A percentile compares a stretch with the other conserved stretches of the same genome.
Conservation (phyloP, 2,888 invertebrate genomes). For the Ichneumoninae sp. region DNA sequence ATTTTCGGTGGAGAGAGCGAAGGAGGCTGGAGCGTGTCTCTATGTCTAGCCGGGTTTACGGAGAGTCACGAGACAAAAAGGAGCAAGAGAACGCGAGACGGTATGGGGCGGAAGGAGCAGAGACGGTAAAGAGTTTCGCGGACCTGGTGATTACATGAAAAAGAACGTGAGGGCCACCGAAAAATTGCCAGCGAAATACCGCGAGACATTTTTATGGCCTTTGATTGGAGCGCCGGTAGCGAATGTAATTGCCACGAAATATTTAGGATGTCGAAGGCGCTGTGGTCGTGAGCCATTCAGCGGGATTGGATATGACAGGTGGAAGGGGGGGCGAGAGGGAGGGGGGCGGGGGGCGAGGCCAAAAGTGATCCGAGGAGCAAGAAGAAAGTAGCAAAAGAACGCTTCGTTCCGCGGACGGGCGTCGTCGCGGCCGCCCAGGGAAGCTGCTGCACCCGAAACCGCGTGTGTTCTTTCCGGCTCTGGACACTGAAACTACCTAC, state of each 20-base stretch:
- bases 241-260: slow-evolving; percentile 78
- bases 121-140: slow-evolving; percentile 34
- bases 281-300: slow-evolving; percentile 38
- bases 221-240: slow-evolving; percentile 74
- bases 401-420: slow-evolving; percentile 60
- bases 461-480: slow-evolving; percentile 56
- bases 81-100: neutral
- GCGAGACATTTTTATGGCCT: slow-evolving; percentile 75
- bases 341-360: slow-evolving; percentile 16
- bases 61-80: slow-evolving; percentile 19
- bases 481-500: slow-evolving; percentile 60
- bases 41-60: slow-evolving; percentile 6
- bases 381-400: slow-evolving; percentile 57
- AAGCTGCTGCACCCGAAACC: slow-evolving; percentile 49
- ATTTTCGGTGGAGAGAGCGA: slow-evolving; percentile 33
- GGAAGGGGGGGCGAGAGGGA: neutral
- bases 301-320: slow-evolving; percentile 31
- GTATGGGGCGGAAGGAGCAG: slow-evolving; percentile 10
- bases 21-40: slow-evolving; percentile 13
- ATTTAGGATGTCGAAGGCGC: slow-evolving; percentile 73
- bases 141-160: slow-evolving; percentile 69
- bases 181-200: slow-evolving; percentile 80
- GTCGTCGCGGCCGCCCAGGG: slow-evolving; percentile 57
- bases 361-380: slow-evolving; percentile 32
- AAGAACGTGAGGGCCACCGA: slow-evolving; percentile 77